Conservation (phyloP, 2,888 invertebrate species). For the Sicus ferrugineus region DNA sequence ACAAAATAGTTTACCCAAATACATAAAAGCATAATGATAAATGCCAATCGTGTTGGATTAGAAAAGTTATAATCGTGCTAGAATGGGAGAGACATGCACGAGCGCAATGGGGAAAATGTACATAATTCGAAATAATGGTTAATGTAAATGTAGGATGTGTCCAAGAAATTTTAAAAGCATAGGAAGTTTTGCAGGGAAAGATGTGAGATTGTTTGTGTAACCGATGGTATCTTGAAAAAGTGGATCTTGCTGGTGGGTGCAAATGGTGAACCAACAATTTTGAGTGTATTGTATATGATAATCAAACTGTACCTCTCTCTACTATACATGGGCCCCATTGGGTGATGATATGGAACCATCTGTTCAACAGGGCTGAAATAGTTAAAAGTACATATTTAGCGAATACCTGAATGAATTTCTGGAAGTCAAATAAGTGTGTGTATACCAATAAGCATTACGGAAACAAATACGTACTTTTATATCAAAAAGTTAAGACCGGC, state of each 20-base stretch:
- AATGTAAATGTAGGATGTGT: not conserved
- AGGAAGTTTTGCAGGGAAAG: not conserved
- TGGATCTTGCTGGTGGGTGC: constrained; percentile 21
- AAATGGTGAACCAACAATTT: not conserved
- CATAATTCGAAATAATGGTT: not conserved
- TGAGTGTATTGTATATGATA: constrained; percentile 42
- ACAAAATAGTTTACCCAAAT: too few species aligned
- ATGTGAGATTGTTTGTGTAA: constrained; percentile 15
- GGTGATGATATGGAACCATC: constrained; percentile 67
- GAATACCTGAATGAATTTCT: constrained; percentile 32
- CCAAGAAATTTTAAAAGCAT: not conserved
- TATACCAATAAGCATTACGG: not conserved
- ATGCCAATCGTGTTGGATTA: not conserved
- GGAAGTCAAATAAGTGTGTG: not conserved
- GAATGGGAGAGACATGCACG: constrained; percentile 23
- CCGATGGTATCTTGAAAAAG: constrained; percentile 26
- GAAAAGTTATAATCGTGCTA: not conserved
- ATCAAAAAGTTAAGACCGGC: constrained; percentile 9
- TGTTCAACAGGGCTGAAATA: constrained; percentile 66
- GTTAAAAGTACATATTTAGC: constrained; percentile 44
- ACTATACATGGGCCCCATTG: constrained; percentile 66
- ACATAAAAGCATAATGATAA: not conserved
- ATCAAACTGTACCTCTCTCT: constrained; percentile 65
- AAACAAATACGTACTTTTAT: not conserved
- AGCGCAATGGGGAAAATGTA: constrained; percentile 8